A percentile compares a stretch with the other conserved stretches of the same genome.
These are phyloP conservation scores for Parauchenoglanis punctatus DNA, from an alignment of 2,797 vertebrate genomes.

Conservation along the genomic window DNA sequence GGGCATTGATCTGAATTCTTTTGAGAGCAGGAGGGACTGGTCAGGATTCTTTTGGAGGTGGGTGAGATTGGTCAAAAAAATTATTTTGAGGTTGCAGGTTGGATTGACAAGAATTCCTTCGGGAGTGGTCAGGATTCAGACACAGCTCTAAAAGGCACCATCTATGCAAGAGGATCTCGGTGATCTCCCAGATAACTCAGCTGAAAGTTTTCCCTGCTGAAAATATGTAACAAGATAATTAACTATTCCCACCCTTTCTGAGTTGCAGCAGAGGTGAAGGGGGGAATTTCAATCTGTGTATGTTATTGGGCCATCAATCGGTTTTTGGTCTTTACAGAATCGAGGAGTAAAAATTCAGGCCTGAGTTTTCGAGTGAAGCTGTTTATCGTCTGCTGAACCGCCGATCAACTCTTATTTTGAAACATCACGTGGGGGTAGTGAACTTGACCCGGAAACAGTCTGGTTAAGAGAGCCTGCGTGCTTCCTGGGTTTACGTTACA, in stretches of 20 bases:
- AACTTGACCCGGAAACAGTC: constrained; percentile 36
- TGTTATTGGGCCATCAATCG: not conserved
- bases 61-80: not conserved
- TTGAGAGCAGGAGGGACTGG: not conserved
- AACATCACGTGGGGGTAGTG: not conserved
- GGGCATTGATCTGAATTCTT: not conserved
- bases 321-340: not conserved
- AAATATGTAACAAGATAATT: not conserved
- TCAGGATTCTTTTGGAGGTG: not conserved
- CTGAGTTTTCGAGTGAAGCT: not conserved
- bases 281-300: not conserved
- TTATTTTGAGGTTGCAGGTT: not conserved
- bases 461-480: not conserved
- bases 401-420: constrained; percentile 43
- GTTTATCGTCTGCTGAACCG: not conserved
- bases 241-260: not conserved
- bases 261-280: not conserved
- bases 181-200: not conserved
- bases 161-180: not conserved
- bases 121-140: not conserved
- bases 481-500: not conserved
- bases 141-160: not conserved
- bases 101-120: not conserved
- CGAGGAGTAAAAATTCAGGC: not conserved
- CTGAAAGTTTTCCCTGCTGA: not conserved